phyloP scores from a whole-genome alignment of 2,113 vertebrate species.

The Otocyon megalotis region DNA sequence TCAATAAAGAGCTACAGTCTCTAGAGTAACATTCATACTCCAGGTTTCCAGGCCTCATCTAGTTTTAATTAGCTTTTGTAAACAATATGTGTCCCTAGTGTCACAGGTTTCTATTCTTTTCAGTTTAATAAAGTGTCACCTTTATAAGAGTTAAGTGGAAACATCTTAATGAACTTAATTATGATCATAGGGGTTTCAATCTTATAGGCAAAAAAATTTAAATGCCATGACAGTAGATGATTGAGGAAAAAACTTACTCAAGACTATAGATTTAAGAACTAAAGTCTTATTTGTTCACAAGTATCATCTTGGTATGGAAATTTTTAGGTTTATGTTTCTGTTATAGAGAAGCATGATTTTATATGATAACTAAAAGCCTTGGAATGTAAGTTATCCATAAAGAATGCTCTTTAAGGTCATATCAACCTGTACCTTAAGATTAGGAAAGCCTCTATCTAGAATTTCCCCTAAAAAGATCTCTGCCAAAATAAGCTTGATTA shows the following conservation, averaged over 20 bases:
- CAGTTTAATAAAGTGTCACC: slow-evolving; percentile 55
- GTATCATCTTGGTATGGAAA: slow-evolving; percentile 31
- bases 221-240: not conserved
- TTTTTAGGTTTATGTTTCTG: not conserved
- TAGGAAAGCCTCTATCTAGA: not conserved
- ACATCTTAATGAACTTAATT: slow-evolving; percentile 61
- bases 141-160: slow-evolving; percentile 67
- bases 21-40: slow-evolving; percentile 29
- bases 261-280: slow-evolving; percentile 47
- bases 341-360: slow-evolving; percentile 39
- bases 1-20: slow-evolving; percentile 52
- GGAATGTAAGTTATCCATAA: slow-evolving; percentile 1
- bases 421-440: not conserved
- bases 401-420: slow-evolving; percentile 43
- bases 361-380: not conserved
- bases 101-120: slow-evolving; percentile 44
- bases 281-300: slow-evolving; percentile 44
- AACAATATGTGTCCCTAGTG: slow-evolving; percentile 42
- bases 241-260: slow-evolving; percentile 55
- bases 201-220: slow-evolving; percentile 47
- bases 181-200: slow-evolving; percentile 49
- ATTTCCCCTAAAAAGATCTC: not conserved
- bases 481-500: slow-evolving; percentile 60
- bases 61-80: slow-evolving; percentile 69
- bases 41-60: slow-evolving; percentile 59